Evolutionary conservation across 2,113 vertebrate genomes (phyloP), one percentile per base, ranked within the genome.

Genomic region (Neolamprologus cancellatus): DNA sequence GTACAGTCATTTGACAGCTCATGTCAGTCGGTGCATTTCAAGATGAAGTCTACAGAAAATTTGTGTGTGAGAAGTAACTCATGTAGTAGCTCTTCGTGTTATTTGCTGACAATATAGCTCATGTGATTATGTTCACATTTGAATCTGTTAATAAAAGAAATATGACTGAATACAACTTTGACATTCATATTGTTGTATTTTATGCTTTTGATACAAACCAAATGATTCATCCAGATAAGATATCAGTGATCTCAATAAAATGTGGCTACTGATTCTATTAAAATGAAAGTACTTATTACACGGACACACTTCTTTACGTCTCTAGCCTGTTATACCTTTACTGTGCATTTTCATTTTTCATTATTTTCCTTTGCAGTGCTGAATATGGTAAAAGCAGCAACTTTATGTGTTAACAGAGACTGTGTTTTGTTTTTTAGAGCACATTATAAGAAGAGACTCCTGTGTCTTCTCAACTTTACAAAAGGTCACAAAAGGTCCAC

Each of bases 281-380:
- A 39, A 66, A 0, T 14, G 12, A 20, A 61, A 69, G 0, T 39
- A 0, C 61, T 41, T 0, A 66, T 39, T 14, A 64, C 4, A 36
- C 4, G 0, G 30, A 12, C 4, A 36, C 59, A 64, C 10, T 36
- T 7, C 59, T 36, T 10, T 18, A 59, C 0, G 0, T 30, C 55
- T 59, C 55, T 59, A 17, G 54, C 57, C 28, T 61, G 57, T 61
- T 34, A 61, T 61, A 61, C 28, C 8, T 59, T 18, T 32, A 5
- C 55, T 61, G 57, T 34, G 2, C 15, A 32, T 61, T 61, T 61
- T 61, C 30, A 61, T 18, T 32, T 32, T 61, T 10, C 28, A 61
- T 61, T 61, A 11, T 61, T 61, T 61, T 61, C 28, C 15, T 61
- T 34, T 18, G 57, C 28, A 61, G 0, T 64, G 59, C 30, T 34